A percentile compares a stretch with the other conserved stretches of the same genome.
Evolutionary conservation across 2,113 vertebrate species (phyloP).

Genomic region (Pseudolaguvia tuberculata): DNA sequence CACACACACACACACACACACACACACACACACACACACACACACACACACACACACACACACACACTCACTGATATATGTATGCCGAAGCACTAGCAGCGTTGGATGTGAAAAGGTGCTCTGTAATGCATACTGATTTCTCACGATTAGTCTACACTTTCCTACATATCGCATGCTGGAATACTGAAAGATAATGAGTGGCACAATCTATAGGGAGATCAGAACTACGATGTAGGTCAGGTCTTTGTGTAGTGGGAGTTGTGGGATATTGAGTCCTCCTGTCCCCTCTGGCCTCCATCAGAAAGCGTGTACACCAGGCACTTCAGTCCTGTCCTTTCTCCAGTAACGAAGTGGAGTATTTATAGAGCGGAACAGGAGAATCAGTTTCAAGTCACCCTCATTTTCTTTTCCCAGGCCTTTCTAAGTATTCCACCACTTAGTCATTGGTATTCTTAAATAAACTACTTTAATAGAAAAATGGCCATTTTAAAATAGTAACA

Average conservation of each 20-base stretch:
- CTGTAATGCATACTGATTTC: not conserved
- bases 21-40: no score
- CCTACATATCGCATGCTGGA: not conserved
- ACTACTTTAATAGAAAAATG: slow-evolving; percentile 9
- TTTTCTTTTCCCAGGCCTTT: slow-evolving; percentile 25
- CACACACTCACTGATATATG: slow-evolving; percentile 14
- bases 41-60: no score
- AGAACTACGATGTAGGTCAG: slow-evolving; percentile 49
- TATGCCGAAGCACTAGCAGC: slow-evolving; percentile 1
- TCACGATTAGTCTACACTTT: not conserved
- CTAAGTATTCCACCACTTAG: slow-evolving; percentile 19
- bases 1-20: not conserved
- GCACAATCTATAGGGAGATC: slow-evolving; percentile 28
- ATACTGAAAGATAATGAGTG: slow-evolving; percentile 3
- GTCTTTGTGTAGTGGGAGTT: slow-evolving; percentile 27
- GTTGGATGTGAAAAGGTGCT: not conserved
- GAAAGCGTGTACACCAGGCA: slow-evolving; percentile 1
- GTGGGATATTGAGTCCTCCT: slow-evolving; percentile 39
- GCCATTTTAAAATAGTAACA: not conserved
- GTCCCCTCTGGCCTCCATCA: slow-evolving; percentile 37
- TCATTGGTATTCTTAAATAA: slow-evolving; percentile 18
- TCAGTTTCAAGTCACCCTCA: slow-evolving; percentile 21
- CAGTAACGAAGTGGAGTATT: slow-evolving; percentile 31
- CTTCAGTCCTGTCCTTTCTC: slow-evolving; percentile 22
- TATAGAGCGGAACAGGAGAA: slow-evolving; percentile 38